Evolutionary conservation across 2,797 vertebrate species (phyloP), one percentile per base, ranked within the genome.

Genomic region (Hydrolagus colliei): DNA sequence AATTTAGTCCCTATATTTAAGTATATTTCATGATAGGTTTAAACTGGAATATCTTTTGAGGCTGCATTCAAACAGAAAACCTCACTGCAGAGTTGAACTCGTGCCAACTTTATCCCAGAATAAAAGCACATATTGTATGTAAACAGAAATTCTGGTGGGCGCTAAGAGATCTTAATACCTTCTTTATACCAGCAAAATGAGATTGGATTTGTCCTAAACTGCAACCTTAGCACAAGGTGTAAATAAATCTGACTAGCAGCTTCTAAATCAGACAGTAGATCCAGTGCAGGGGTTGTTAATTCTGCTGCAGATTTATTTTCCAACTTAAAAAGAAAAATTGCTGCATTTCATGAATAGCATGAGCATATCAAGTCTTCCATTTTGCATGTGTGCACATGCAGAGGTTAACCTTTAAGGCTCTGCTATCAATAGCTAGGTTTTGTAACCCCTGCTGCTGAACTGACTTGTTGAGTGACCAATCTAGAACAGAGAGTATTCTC

Each of bases 11-110:
- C 32, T 82, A 82, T 65, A 62, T 80, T 41, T 84, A 71, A 52
- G 65, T 35, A 41, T 71, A 16, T 84, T 84, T 65, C 67, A 35
- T 84, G 79, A 84, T 68, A 27, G 63, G 68, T 84, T 84, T 67
- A 84, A 27, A 84, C n/a, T 84, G 63, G 71, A 52, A 52, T 52
- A 52, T 52, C 41, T 52, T 6, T 52, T 3, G 3, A 68, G 63
- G 9, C 27, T 84, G 79, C n/a, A 52, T 84, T 71, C 71, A 22
- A 41, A 82, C 65, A 84, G 65, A 63, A 71, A 84, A 84, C 65
- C 10, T 27, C 14, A 71, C 79, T 84, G 63, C 22, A 71, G 79
- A 71, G 79, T 12, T 71, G 65, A 71, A 41, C 71, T 32, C 41
- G 32, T 41, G 79, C 79, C 79, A 84, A 18, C 16, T 68, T 71